Evolutionary conservation across 2,888 invertebrate species (phyloP).

Genomic region (Seira sanloemensis): DNA sequence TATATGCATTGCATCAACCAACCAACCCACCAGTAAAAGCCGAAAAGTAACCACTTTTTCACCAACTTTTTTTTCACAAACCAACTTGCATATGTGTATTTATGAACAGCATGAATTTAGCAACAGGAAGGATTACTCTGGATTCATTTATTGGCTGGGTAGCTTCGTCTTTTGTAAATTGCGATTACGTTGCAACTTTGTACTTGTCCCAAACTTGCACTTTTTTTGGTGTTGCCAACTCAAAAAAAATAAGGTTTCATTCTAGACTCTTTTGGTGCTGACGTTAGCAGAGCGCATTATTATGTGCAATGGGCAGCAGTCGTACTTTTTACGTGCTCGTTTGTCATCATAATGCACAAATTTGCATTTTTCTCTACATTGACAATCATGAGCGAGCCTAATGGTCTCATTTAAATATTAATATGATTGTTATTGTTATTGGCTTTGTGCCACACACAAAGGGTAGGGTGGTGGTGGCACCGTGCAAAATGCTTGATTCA

Average conservation of each 20-base stretch:
- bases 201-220: background rate
- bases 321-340: slow-evolving; percentile 6
- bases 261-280: too few species aligned
- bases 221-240: slow-evolving; percentile 9
- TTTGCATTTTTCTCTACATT: slow-evolving; percentile 43
- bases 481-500: slow-evolving; percentile 6
- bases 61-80: background rate
- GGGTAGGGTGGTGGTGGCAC: slow-evolving; percentile 15
- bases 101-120: background rate
- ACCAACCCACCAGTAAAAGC: background rate
- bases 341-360: slow-evolving; percentile 40
- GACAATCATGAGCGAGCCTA: slow-evolving; percentile 15
- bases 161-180: slow-evolving; percentile 8
- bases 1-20: background rate
- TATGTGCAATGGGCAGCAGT: too few species aligned
- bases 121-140: slow-evolving; percentile 32
- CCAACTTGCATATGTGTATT: slow-evolving; percentile 12
- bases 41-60: background rate
- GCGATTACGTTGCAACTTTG: slow-evolving; percentile 16
- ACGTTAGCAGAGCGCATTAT: background rate
- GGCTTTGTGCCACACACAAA: slow-evolving; percentile 33
- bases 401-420: slow-evolving; percentile 16
- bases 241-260: slow-evolving; percentile 13
- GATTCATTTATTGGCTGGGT: slow-evolving; percentile 20
- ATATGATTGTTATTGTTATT: slow-evolving; percentile 13